A percentile compares a stretch with the other conserved stretches of the same genome.
These are phyloP conservation scores for Etheostoma cragini DNA, from an alignment of 2,113 vertebrate genomes.

Conservation along the genomic window DNA sequence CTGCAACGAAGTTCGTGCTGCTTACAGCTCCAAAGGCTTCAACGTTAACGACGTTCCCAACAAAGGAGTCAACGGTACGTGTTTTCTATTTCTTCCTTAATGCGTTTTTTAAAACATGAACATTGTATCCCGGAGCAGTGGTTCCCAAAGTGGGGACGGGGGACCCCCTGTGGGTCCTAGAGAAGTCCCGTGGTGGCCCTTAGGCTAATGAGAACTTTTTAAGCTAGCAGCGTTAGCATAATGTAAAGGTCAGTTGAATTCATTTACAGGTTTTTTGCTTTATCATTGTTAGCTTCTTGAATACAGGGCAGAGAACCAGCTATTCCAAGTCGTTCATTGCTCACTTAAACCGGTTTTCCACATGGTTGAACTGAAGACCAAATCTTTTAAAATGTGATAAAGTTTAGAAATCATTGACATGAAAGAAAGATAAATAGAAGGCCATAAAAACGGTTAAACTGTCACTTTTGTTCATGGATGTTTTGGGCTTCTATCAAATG, in stretches of 20 bases:
- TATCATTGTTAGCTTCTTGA: not conserved
- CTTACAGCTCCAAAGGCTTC: slow-evolving; percentile 92
- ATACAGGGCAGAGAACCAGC: not conserved
- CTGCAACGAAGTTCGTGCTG: slow-evolving; percentile 90
- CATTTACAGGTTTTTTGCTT: not conserved
- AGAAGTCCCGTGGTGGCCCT: slow-evolving; percentile 25
- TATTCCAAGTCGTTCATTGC: not conserved
- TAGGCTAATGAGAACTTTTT: not conserved
- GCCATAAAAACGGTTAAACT: not conserved
- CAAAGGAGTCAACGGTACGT: slow-evolving; percentile 90
- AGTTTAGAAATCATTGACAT: not conserved
- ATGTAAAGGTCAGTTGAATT: not conserved
- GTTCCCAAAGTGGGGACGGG: slow-evolving; percentile 18
- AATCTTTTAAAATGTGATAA: not conserved
- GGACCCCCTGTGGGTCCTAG: slow-evolving; percentile 7
- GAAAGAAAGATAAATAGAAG: not conserved
- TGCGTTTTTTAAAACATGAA: not conserved
- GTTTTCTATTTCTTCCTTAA: not conserved
- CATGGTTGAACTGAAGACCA: not conserved
- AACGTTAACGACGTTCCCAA: slow-evolving; percentile 91
- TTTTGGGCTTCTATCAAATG: slow-evolving; percentile 5
- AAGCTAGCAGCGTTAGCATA: slow-evolving; percentile 34
- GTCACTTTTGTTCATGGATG: slow-evolving; percentile 3
- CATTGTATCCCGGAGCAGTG: not conserved
- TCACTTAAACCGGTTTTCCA: not conserved